phyloP scores from a whole-genome alignment of 2,113 vertebrate species.

The Gila orcuttii region DNA sequence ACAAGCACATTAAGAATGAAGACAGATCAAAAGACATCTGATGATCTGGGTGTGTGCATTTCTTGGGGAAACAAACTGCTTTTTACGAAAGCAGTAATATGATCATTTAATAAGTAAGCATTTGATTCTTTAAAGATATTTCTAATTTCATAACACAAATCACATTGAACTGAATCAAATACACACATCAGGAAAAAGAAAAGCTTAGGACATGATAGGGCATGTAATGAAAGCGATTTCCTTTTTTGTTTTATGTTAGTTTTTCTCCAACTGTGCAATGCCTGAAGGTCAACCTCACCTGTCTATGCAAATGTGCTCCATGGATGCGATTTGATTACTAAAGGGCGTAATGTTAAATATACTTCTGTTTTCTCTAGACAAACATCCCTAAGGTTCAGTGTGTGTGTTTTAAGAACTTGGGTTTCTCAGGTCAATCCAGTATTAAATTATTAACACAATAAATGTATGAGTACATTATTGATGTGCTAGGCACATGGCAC shows the following conservation, averaged over 20 bases:
- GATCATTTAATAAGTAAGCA: background rate
- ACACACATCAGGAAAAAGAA: background rate
- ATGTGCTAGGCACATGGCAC: background rate
- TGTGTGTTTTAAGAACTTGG: background rate
- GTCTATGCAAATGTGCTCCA: slow-evolving; percentile 24
- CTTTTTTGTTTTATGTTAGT: slow-evolving; percentile 31
- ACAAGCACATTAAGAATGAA: slow-evolving; percentile 6
- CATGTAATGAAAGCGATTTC: background rate
- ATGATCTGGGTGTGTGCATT: background rate
- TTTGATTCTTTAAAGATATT: background rate
- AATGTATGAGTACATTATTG: background rate
- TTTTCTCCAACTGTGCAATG: slow-evolving; percentile 13
- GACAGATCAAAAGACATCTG: slow-evolving; percentile 25
- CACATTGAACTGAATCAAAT: background rate
- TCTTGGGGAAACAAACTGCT: background rate
- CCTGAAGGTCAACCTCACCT: slow-evolving; percentile 37
- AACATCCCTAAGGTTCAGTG: background rate
- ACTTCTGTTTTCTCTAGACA: slow-evolving; percentile 6
- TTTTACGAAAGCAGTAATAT: background rate
- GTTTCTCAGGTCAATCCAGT: background rate
- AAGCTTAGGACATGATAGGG: background rate
- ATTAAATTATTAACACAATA: background rate
- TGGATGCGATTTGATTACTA: background rate
- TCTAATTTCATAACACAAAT: background rate
- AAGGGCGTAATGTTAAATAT: background rate